These are phyloP conservation scores for Xestia c-nigrum DNA, from an alignment of 2,888 invertebrate species.

Conservation along the genomic window DNA sequence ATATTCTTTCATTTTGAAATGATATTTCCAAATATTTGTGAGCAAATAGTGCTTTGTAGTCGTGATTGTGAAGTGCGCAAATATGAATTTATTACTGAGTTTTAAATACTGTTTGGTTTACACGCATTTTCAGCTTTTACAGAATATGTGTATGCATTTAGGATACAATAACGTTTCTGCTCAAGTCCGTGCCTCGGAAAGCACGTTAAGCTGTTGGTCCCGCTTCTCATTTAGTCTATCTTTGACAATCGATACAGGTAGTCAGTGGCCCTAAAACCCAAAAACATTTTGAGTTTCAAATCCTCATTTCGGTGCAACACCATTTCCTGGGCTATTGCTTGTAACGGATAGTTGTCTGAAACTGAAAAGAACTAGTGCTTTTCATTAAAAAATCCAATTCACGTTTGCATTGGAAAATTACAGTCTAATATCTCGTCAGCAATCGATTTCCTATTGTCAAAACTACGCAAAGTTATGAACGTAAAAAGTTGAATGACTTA, in stretches of 20 bases:
- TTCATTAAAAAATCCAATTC: background rate
- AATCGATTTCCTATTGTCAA: constrained; percentile 20
- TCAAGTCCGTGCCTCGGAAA: too few species aligned
- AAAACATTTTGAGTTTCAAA: background rate
- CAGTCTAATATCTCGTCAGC: background rate
- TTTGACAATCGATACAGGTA: too few species aligned
- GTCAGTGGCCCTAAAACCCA: too few species aligned
- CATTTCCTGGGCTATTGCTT: too few species aligned
- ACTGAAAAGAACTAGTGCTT: background rate
- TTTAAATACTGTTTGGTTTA: constrained; percentile 5
- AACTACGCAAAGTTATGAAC: constrained; percentile 19
- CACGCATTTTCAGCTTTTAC: background rate
- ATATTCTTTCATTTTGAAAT: constrained; percentile 63
- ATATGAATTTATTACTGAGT: constrained; percentile 23
- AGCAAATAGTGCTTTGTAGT: constrained; percentile 36
- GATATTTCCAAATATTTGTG: constrained; percentile 62
- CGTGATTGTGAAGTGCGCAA: constrained; percentile 20
- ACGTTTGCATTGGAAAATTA: background rate
- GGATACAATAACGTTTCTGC: too few species aligned
- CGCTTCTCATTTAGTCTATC: too few species aligned
- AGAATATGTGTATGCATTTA: background rate
- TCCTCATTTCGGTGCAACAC: background rate
- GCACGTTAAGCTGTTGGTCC: too few species aligned
- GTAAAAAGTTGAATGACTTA: constrained; percentile 59
- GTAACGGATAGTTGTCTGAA: too few species aligned